Evolutionary conservation across 2,888 invertebrate species (phyloP).

Genomic region (Hymenopus coronatus): DNA sequence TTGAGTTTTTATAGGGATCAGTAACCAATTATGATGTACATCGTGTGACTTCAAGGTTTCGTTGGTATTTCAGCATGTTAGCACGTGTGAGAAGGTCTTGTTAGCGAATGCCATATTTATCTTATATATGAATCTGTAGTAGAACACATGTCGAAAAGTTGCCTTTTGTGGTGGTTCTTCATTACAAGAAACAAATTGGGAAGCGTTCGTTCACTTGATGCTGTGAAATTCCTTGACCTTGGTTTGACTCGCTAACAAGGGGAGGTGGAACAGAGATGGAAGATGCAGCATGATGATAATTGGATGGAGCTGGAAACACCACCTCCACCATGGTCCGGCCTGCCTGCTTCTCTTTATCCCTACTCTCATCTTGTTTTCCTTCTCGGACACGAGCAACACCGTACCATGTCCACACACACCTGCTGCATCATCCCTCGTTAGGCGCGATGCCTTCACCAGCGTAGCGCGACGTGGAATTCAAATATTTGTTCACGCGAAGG

Average conservation of each 20-base stretch:
- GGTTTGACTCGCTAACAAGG: conserved; percentile 19
- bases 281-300: conserved; percentile 10
- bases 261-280: neutral
- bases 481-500: no score
- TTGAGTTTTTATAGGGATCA: no score
- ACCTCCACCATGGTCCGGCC: neutral
- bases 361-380: neutral
- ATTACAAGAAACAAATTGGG: neutral
- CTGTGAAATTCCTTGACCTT: conserved; percentile 12
- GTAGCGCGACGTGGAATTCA: neutral
- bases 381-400: neutral
- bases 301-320: conserved; percentile 9
- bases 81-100: neutral
- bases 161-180: neutral
- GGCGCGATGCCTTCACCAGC: neutral
- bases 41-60: neutral
- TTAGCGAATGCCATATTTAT: neutral
- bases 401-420: neutral
- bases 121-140: neutral
- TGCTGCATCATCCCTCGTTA: neutral
- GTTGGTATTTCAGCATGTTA: neutral
- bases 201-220: neutral
- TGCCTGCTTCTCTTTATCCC: neutral
- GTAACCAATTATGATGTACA: no score
- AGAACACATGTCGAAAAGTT: neutral